Evolutionary conservation across 2,888 invertebrate genomes (phyloP), one percentile per base, ranked within the genome.

Genomic region (Laspeyria flexula): DNA sequence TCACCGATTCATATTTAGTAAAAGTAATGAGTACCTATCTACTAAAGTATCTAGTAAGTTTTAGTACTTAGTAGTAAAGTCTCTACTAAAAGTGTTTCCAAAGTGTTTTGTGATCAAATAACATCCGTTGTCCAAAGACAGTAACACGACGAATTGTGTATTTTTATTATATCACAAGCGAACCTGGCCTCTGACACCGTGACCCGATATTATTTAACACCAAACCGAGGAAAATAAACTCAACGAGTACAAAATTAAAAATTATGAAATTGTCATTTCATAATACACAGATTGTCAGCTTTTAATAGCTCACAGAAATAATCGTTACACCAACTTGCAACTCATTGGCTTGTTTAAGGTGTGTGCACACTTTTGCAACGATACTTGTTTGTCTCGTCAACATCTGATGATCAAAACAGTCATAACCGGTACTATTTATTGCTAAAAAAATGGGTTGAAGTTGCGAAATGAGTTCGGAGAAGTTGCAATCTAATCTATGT

Each of bases 281-380:
- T 54, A 60, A 68, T 38, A 53, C 25, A 30, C 27, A 46, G 44
- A 58, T 65, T 48, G 57, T 45, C 47, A 64, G 51, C 43, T 60
- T 58, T 60, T 69, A 63, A 65, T 55, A 50, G 51, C 51, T 63
- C 63, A 47, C 65, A 66, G 69, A 67, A 68, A 67, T 60, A 60
- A 56, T 39, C 27, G 47, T 63, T 65, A 38, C 61, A 55, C 42
- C 57, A 68, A 60, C 46, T 55, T 54, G 69, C 63, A 50, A 57
- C 44, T 53, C 39, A 38, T 60, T 58, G 60, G 56, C 48, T 55
- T 34, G 60, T 55, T 62, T 65, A 44, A 60, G 60, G 43, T 39
- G 55, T 38, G 63, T 55, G 33, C 49, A 53, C 62, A 60, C 55
- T 68, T 60, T 57, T 60, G 69, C 35, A 57, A 65, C 10, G 25